These are phyloP conservation scores for Medauroidea extradentata DNA, from an alignment of 1,140 invertebrate genomes.

Conservation along the genomic window DNA sequence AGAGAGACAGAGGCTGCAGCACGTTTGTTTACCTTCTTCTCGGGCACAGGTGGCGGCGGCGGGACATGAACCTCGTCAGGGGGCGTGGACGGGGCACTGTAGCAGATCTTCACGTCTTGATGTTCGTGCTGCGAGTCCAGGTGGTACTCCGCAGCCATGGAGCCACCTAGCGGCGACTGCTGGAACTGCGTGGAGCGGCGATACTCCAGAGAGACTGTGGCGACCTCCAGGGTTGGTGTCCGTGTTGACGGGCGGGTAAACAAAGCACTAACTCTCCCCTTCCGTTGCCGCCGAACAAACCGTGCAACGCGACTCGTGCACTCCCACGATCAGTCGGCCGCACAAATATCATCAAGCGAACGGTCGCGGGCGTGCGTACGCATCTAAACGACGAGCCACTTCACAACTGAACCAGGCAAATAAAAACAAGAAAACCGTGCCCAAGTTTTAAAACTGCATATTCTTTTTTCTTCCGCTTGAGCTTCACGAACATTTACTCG, in stretches of 20 bases:
- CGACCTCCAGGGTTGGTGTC: conserved; percentile 17
- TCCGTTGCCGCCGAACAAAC: neutral
- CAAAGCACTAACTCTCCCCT: neutral
- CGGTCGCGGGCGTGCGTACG: too few relatives aligned
- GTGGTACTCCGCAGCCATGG: conserved; percentile 20
- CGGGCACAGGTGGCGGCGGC: neutral
- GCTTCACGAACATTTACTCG: too few relatives aligned
- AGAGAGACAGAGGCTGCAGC: too few relatives aligned
- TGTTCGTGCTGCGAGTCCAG: conserved; percentile 7
- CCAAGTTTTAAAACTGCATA: too few relatives aligned
- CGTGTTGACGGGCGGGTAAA: conserved; percentile 3
- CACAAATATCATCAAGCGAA: neutral
- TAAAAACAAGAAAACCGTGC: too few relatives aligned
- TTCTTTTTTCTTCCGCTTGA: too few relatives aligned
- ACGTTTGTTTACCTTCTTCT: neutral
- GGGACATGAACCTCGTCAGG: neutral
- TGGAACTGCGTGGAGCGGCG: conserved; percentile 21
- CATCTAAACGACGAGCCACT: too few relatives aligned
- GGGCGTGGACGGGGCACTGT: conserved; percentile 23
- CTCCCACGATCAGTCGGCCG: neutral
- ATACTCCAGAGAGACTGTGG: conserved; percentile 9
- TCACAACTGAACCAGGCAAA: too few relatives aligned
- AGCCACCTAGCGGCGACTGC: conserved; percentile 25
- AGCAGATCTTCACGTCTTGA: conserved; percentile 21
- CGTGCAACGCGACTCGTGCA: neutral